Base-by-base conservation (phyloP, 1,140 invertebrate species). In the Physella acuta region DNA sequence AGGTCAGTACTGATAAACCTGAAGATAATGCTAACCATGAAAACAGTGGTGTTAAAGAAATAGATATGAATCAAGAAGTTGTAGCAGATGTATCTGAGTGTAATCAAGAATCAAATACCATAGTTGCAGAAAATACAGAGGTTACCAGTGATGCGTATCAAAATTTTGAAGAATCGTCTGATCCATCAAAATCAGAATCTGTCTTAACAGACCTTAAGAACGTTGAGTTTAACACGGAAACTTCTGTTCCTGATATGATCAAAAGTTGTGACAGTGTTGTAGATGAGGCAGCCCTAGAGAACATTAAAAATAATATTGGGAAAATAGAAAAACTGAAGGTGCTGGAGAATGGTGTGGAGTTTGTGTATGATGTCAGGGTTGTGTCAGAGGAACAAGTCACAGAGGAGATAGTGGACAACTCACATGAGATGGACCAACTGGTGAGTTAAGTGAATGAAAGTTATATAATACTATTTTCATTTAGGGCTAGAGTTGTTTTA, bases 351-450 rank as follows among this genome's bases (percentile, higher is more conserved):
- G 64, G 64, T n/a, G 36, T 66, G 3, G 64, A 66, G 53, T n/a
- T n/a, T n/a, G n/a, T n/a, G n/a, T 66, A 66, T 66, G 64, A 66
- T 24, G 52, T 66, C 8, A 66, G 53, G 37, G 51, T 66, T 66
- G 52, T 66, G 49, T 65, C 44, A 5, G 51, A 66, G 31, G 64
- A 56, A 34, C 51, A 66, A 26, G 64, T 66, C 1, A 20, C 51
- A 53, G 62, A 52, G 49, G 62, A 64, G 28, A 64, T 61, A 2
- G 28, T 61, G 36, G 59, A 61, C 36, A 61, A 61, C n/a, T 26
- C 59, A 33, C 34, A 31, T n/a, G 26, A 11, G n/a, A 31, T 28
- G 26, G 30, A 37, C 1, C 31, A 34, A 26, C 59, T 26, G 59
- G 59, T 61, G 39, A 4, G 30, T 44, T 11, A 44, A 44, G n/a